Conservation (phyloP, 2,888 invertebrate genomes). For the Lithosia quadra region DNA sequence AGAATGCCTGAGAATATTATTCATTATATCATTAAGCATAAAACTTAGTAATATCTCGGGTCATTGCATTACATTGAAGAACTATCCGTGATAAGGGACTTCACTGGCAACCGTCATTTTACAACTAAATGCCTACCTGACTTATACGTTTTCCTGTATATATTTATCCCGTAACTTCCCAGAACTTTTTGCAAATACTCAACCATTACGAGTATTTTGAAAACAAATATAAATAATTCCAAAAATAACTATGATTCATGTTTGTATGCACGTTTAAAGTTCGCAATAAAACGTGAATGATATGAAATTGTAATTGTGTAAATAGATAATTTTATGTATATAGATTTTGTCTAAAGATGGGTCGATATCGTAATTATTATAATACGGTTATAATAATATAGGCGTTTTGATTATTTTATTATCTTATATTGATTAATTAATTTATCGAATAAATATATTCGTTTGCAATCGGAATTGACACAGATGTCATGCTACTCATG, state of each 20-base stretch:
- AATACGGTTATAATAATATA: no score
- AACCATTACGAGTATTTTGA: constrained; percentile 6
- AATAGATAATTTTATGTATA: not conserved
- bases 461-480: no score
- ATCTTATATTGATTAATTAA: no score
- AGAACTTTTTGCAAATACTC: constrained; percentile 20
- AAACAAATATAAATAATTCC: constrained; percentile 29
- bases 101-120: not conserved
- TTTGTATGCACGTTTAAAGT: not conserved
- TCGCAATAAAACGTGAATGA: not conserved
- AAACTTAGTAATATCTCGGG: no score
- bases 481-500: no score
- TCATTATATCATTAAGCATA: no score
- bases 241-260: constrained; percentile 37
- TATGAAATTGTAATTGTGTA: not conserved
- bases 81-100: not conserved
- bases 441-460: no score
- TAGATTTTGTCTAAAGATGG: not conserved
- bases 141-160: constrained; percentile 37
- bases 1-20: no score
- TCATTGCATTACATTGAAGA: not conserved
- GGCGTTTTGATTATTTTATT: no score
- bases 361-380: not conserved
- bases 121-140: constrained; percentile 10
- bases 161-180: constrained; percentile 18